phyloP scores from a whole-genome alignment of 2,113 vertebrate genomes.

The Phoenicopterus ruber region DNA sequence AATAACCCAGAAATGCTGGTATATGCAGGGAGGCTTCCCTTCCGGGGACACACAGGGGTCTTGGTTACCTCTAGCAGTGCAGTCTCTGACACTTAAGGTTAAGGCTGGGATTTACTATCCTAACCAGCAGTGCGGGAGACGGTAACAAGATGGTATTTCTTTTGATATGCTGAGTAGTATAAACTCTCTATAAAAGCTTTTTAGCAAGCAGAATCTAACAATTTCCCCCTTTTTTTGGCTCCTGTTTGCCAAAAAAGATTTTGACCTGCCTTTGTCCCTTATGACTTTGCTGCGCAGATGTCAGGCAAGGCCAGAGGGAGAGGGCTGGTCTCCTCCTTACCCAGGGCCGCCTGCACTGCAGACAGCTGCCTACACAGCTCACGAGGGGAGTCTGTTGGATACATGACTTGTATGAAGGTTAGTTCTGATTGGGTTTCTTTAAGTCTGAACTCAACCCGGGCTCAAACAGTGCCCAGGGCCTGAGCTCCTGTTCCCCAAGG shows the following conservation, averaged over 20 bases:
- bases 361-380: background rate
- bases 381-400: fast-evolving
- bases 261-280: background rate
- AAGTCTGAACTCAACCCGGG: no score
- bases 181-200: background rate
- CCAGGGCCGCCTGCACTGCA: no score
- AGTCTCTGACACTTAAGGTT: background rate
- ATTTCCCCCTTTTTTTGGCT: background rate
- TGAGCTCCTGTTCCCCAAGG: no score
- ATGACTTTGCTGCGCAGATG: fast-evolving
- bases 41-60: background rate
- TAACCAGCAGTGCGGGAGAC: no score
- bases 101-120: background rate
- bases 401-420: fast-evolving
- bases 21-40: background rate
- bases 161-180: fast-evolving
- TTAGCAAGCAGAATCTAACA: background rate
- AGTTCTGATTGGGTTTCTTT: fast-evolving
- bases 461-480: fast-evolving
- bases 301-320: background rate
- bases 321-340: fast-evolving
- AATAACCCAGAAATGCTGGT: fast-evolving
- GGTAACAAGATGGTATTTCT: background rate
- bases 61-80: background rate
- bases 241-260: background rate